phyloP scores from a whole-genome alignment of 2,888 invertebrate species.

The Nephrotoma guestfalica region DNA sequence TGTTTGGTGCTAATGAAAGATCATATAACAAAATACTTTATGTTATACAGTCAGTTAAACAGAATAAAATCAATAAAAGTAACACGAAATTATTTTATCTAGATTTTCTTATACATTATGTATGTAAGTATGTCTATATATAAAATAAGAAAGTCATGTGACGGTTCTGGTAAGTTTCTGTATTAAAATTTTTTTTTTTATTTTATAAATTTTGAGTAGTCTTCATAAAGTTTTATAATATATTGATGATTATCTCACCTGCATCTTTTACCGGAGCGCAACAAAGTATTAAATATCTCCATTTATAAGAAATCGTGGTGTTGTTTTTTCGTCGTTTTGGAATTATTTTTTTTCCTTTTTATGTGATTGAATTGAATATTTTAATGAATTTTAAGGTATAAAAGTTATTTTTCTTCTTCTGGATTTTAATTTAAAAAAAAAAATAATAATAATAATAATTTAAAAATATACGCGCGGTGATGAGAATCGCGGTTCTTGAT shows the following conservation, averaged over 20 bases:
- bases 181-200: not conserved
- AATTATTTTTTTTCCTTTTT: not conserved
- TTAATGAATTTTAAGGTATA: not conserved
- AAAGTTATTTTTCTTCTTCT: not conserved
- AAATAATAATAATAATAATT: not conserved
- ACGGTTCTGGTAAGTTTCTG: not conserved
- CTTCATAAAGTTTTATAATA: not conserved
- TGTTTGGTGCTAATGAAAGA: not conserved
- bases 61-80: not conserved
- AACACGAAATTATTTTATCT: not conserved
- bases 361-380: not conserved
- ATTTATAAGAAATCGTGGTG: not conserved
- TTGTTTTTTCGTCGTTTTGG: not conserved
- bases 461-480: not conserved
- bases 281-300: not conserved
- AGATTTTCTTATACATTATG: not conserved
- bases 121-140: not conserved
- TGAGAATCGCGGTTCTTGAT: not conserved
- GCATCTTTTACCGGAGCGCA: not conserved
- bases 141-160: not conserved
- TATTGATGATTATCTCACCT: not conserved
- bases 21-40: not conserved
- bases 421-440: not conserved
- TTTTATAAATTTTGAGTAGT: not conserved
- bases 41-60: not conserved